These are phyloP conservation scores for Spodoptera frugiperda DNA, from an alignment of 1,140 invertebrate genomes.

Conservation along the genomic window DNA sequence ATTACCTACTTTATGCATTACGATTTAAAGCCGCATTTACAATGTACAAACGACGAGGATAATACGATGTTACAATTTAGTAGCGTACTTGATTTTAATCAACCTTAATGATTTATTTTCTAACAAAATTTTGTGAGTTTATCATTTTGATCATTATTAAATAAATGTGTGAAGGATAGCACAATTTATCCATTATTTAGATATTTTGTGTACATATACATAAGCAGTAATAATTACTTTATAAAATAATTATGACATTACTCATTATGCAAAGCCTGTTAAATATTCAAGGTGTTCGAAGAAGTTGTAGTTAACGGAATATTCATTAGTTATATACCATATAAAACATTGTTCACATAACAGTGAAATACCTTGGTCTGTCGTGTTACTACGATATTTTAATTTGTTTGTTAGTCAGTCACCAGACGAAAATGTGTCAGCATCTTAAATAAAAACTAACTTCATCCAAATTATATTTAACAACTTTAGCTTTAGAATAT, in stretches of 20 bases:
- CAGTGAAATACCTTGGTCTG: conserved; percentile 24
- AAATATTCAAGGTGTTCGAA: conserved; percentile 21
- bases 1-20: conserved; percentile 29
- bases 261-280: conserved; percentile 17
- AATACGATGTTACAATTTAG: conserved; percentile 31
- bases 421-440: too few relatives aligned
- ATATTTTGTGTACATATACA: too few relatives aligned
- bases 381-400: conserved; percentile 10
- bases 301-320: conserved; percentile 25
- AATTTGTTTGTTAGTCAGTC: neutral
- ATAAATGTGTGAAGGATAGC: conserved; percentile 3
- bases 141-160: neutral
- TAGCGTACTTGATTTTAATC: conserved; percentile 28
- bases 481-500: too few relatives aligned
- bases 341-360: conserved; percentile 15
- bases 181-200: neutral
- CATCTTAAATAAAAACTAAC: too few relatives aligned
- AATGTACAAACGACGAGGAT: conserved; percentile 2
- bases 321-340: conserved; percentile 11
- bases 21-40: conserved; percentile 8
- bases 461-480: too few relatives aligned
- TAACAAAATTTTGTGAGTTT: neutral
- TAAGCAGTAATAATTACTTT: neutral
- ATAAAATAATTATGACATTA: conserved; percentile 14
- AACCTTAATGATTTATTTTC: conserved; percentile 33